Base-by-base conservation (phyloP, 2,888 invertebrate species). In the Morpho helenor region DNA sequence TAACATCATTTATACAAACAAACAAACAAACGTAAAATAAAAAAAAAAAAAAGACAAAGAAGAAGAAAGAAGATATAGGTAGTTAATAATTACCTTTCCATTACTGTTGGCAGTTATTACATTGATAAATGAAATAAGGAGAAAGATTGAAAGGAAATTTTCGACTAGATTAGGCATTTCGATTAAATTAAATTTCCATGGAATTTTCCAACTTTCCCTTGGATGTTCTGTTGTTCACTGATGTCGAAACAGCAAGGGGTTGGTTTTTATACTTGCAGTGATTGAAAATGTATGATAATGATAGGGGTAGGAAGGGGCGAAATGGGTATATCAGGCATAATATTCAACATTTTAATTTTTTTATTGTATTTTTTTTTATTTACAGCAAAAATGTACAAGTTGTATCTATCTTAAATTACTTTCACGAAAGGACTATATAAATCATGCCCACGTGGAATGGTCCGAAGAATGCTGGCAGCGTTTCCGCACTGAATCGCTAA, bases 231-330 rank as follows among this genome's bases (percentile, higher is more conserved):
- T 10, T 49, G 60, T 54, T 10, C 43, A 63, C 65, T 66, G 66
- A 41, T 59, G 56, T 42, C 41, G 40, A 8, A n/a, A 41, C 9
- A 39, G 8, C 43, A 49, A 22, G 42, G 47, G 9, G 22, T 45
- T 39, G 41, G 59, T 66, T 69, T 75, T 76, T 79, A 77, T 72
- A 74, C 55, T 51, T 52, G 56, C 54, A 63, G 53, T 66, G 66
- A 72, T 73, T 66, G 72, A 70, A 73, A 72, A 68, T 59, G 57
- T 73, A 75, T 77, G 75, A 23, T 71, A 78, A 78, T 77, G 67
- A 67, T 64, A 57, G 60, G 69, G 65, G 75, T 68, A 66, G 51
- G 23, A 0, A n/a, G 66, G 74, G 75, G 69, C 9, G 3, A 58
- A 57, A 44, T 39, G 52, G 54, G 43, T 7, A 44, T 23, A 7